A percentile compares a stretch with the other conserved stretches of the same genome.
phyloP scores from a whole-genome alignment of 1,140 invertebrate species.

The Glomeris maerens region DNA sequence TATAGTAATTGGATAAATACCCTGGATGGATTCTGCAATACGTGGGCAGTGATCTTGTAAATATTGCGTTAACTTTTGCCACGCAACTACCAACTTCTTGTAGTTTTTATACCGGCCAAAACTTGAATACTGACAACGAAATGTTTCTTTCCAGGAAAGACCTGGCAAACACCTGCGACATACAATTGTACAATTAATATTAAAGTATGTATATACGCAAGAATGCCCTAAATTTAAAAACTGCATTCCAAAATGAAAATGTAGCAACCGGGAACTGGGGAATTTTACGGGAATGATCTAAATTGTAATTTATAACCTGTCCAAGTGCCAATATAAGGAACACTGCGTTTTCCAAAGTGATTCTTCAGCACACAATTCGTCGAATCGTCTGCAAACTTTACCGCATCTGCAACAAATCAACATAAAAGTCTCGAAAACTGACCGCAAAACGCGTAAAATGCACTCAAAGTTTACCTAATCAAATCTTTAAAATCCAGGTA shows the following conservation, averaged over 20 bases:
- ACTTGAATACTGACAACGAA: constrained; percentile 18
- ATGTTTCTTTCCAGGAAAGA: no score
- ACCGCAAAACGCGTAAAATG: background rate
- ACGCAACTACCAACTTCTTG: constrained; percentile 16
- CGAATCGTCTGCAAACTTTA: constrained; percentile 13
- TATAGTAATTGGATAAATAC: constrained; percentile 1
- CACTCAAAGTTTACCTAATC: constrained; percentile 18
- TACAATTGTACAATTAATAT: no score
- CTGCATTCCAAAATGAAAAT: no score
- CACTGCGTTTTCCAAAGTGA: constrained; percentile 18
- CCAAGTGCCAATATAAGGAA: constrained; percentile 17
- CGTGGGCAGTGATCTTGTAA: constrained; percentile 14
- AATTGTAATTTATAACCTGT: constrained; percentile 5
- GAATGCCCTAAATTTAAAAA: no score
- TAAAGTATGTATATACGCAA: no score
- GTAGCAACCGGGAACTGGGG: no score
- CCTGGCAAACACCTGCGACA: no score
- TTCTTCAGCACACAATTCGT: constrained; percentile 15
- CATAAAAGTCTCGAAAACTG: background rate
- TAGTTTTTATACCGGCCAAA: constrained; percentile 20
- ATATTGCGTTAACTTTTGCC: constrained; percentile 20
- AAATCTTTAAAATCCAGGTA: constrained; percentile 19
- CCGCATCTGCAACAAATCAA: constrained; percentile 14
- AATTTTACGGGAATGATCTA: constrained; percentile 1
- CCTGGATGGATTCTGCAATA: constrained; percentile 15